phyloP scores from a whole-genome alignment of 1,140 invertebrate genomes.

The Pentalonia nigronervosa region DNA sequence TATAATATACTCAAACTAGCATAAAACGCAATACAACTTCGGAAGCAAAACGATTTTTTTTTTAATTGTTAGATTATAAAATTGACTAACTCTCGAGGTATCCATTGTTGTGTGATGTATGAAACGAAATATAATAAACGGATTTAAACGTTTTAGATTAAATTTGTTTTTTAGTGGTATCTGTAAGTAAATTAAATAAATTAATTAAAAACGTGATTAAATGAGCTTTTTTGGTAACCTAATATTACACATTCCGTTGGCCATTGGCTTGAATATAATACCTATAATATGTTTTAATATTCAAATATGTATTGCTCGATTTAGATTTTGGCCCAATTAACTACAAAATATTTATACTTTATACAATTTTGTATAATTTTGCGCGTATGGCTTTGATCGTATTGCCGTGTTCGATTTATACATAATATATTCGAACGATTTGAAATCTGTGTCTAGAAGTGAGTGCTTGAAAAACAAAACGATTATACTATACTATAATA shows the following conservation, averaged over 20 bases:
- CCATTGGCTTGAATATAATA: too few relatives aligned
- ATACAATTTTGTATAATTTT: too few relatives aligned
- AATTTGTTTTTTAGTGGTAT: neutral
- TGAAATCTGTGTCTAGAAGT: neutral
- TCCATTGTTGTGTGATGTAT: neutral
- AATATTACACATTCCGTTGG: too few relatives aligned
- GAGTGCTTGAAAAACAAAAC: neutral
- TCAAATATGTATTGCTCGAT: neutral
- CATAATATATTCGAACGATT: neutral
- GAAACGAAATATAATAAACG: neutral
- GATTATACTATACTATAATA: neutral
- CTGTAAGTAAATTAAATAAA: neutral
- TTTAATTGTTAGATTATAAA: neutral
- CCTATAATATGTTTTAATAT: neutral
- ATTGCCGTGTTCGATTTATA: too few relatives aligned
- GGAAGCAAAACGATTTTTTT: neutral
- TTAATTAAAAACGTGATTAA: neutral
- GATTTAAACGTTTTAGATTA: neutral
- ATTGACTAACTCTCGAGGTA: neutral
- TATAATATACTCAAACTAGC: neutral
- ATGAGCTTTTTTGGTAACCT: too few relatives aligned
- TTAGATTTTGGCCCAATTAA: neutral
- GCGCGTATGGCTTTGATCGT: neutral
- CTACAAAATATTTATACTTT: neutral
- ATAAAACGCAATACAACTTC: neutral